Evolutionary conservation across 2,113 vertebrate genomes (phyloP).

Genomic region (Limanda limanda): DNA sequence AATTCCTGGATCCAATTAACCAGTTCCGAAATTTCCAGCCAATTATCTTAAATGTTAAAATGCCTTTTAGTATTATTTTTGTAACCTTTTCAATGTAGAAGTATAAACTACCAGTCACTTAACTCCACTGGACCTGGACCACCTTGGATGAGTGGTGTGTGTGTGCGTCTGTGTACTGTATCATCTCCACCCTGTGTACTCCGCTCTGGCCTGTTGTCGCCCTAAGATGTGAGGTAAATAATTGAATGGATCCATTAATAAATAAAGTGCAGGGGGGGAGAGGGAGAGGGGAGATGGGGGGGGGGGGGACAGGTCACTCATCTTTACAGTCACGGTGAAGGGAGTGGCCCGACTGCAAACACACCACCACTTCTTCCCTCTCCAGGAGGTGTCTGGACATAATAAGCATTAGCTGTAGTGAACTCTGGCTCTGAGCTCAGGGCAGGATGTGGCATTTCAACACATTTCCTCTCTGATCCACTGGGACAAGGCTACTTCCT

Average conservation of each 20-base stretch:
- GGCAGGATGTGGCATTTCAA: slow-evolving; percentile 72
- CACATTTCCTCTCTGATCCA: slow-evolving; percentile 69
- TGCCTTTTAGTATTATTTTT: too few relatives aligned
- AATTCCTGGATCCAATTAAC: not conserved
- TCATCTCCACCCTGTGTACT: slow-evolving; percentile 57
- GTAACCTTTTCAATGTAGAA: not conserved
- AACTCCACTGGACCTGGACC: slow-evolving; percentile 4
- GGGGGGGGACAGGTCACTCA: slow-evolving; percentile 63
- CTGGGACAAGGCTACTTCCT: slow-evolving; percentile 71
- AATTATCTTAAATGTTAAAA: too few relatives aligned
- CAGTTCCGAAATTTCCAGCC: too few relatives aligned
- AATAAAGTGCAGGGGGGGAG: slow-evolving; percentile 73
- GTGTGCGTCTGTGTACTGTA: slow-evolving; percentile 33
- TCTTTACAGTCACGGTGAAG: slow-evolving; percentile 73
- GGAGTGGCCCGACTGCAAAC: slow-evolving; percentile 58
- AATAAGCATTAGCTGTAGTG: slow-evolving; percentile 58
- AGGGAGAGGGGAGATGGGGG: slow-evolving; percentile 8
- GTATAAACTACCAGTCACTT: slow-evolving; percentile 16
- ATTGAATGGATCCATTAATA: slow-evolving; percentile 83
- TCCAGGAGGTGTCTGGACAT: slow-evolving; percentile 66
- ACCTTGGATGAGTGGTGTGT: not conserved
- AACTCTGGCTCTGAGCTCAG: slow-evolving; percentile 51
- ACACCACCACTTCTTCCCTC: slow-evolving; percentile 23
- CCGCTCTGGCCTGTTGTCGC: slow-evolving; percentile 64
- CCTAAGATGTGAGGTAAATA: slow-evolving; percentile 78